Evolutionary conservation across 2,797 vertebrate genomes (phyloP).

Genomic region (Notamacropus eugenii): DNA sequence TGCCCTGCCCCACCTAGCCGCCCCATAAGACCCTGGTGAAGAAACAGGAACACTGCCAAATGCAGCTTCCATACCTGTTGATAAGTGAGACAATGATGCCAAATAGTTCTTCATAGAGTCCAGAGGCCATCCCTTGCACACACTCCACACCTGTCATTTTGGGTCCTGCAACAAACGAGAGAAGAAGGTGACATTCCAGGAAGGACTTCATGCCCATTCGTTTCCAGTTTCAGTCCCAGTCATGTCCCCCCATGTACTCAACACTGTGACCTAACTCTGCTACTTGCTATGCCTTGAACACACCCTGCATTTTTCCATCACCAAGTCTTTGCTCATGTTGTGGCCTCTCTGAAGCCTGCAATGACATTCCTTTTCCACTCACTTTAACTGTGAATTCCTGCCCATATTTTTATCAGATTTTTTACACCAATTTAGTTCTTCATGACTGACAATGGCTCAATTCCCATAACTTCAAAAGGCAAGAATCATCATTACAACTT

Average conservation of each 20-base stretch:
- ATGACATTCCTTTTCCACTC: neutral
- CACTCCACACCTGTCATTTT: constrained; percentile 93
- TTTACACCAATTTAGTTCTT: neutral
- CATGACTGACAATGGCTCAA: neutral
- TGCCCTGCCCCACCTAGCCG: accelerated
- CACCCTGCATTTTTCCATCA: neutral
- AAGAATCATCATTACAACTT: neutral
- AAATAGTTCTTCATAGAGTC: constrained; percentile 96
- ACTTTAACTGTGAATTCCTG: neutral
- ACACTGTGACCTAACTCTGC: neutral
- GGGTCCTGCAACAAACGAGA: constrained; percentile 84
- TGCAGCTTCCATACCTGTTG: constrained; percentile 89
- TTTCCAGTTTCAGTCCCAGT: neutral
- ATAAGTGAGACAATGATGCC: constrained; percentile 90
- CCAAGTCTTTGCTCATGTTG: neutral
- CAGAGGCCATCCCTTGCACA: constrained; percentile 93
- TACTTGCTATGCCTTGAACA: neutral
- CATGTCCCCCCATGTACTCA: neutral
- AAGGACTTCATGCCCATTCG: too few relatives aligned
- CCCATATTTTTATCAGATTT: neutral
- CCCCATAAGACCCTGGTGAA: neutral
- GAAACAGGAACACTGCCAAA: accelerated
- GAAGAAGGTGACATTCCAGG: too few relatives aligned
- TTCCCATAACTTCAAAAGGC: neutral
- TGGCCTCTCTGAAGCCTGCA: neutral